Evolutionary conservation across 1,140 invertebrate species (phyloP), one percentile per base, ranked within the genome.

Genomic region (Drosophila murphyi): DNA sequence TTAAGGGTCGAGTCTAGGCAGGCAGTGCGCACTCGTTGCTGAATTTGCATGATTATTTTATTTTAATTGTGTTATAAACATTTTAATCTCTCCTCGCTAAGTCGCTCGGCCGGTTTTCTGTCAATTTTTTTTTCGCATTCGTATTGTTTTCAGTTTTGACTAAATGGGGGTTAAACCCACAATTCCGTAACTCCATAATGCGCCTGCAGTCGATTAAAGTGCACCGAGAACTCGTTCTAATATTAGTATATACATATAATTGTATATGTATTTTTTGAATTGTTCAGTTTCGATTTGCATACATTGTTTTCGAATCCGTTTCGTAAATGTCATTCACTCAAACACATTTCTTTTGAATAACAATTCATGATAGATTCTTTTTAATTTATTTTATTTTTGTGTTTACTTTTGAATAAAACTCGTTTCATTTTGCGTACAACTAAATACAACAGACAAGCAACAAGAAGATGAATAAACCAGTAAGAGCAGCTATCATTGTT

Each of bases 341-440:
- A 20, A 60, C 56, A 76, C 41, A 59, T 78, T 43, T 37, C 31
- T 67, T 71, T 67, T 47, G 20, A n/a, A 28, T 20, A 20, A 20
- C 20, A 20, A 29, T 20, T 35, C 45, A 47, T 34, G 10, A 20
- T 29, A 6, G 20, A 29, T 63, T 55, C 52, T 10, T 47, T 37
- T 61, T 48, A 47, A 51, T 61, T 39, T 6, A 32, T 47, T 55
- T 55, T 54, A 32, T n/a, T n/a, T 31, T 47, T 56, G 34, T 47
- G 50, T 48, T 56, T 56, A 32, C 52, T n/a, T 60, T 78, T 78
- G 20, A 76, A 80, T 65, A 81, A 80, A 80, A 80, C 78, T 80
- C 65, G 78, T 80, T 80, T 80, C 50, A 54, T 64, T 80, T 57
- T 76, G 78, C 78, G 75, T 80, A 28, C 70, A 64, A 74, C 12